Conservation (phyloP, 2,797 vertebrate genomes). For the Hydrocynus forskahlii region DNA sequence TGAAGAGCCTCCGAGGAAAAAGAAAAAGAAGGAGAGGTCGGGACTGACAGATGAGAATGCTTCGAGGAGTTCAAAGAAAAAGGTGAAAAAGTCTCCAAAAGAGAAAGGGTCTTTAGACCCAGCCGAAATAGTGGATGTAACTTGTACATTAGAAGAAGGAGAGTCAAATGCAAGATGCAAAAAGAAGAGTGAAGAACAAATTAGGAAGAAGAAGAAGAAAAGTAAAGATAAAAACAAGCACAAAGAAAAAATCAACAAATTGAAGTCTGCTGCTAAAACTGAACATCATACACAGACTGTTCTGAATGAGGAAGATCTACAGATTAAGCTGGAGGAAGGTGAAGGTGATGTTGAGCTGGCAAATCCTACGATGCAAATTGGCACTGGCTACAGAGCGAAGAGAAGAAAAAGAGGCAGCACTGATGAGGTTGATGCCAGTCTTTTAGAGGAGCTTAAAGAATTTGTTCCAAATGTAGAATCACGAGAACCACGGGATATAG, state of each 20-base stretch:
- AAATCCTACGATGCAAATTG: background rate
- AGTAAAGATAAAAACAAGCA: background rate
- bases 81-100: background rate
- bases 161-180: background rate
- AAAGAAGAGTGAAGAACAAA: background rate
- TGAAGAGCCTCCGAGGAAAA: constrained; percentile 4
- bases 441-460: constrained; percentile 65
- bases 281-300: background rate
- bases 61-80: background rate
- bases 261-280: background rate
- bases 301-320: background rate
- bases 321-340: too few species aligned
- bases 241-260: background rate
- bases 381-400: background rate
- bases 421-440: background rate
- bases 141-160: background rate
- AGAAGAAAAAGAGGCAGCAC: fast-evolving
- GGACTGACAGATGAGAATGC: background rate
- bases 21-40: constrained; percentile 37
- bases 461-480: constrained; percentile 65
- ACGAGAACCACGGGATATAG: background rate
- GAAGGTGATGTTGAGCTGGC: background rate
- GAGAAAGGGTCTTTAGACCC: background rate
- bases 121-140: background rate
- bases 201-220: constrained; percentile 33